phyloP scores from a whole-genome alignment of 2,888 invertebrate species.

The Brachypterus glaber region DNA sequence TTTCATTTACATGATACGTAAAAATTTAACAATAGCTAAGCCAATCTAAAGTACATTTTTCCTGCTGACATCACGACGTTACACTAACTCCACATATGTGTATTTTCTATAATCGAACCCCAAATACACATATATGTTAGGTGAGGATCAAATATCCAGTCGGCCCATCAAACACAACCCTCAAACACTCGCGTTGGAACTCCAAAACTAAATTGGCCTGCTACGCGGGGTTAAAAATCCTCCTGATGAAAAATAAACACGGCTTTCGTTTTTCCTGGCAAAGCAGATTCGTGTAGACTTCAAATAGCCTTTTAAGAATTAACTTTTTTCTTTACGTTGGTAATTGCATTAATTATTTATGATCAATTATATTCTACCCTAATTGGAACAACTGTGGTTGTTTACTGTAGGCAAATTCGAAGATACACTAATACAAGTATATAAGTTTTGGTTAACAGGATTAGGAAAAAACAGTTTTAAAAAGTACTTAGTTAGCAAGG shows the following conservation, averaged over 20 bases:
- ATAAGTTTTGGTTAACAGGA: no score
- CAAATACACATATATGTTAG: slow-evolving; percentile 37
- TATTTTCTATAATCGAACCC: slow-evolving; percentile 40
- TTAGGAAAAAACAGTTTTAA: no score
- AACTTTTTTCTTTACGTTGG: slow-evolving; percentile 24
- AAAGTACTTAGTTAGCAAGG: no score
- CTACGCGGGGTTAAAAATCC: slow-evolving; percentile 37
- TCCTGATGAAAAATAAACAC: slow-evolving; percentile 41
- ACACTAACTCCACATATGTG: slow-evolving; percentile 31
- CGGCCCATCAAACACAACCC: slow-evolving; percentile 10
- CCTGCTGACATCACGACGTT: slow-evolving; percentile 23
- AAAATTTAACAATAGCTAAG: no score
- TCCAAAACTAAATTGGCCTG: slow-evolving; percentile 23
- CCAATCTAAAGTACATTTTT: slow-evolving; percentile 12
- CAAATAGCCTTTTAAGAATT: slow-evolving; percentile 33
- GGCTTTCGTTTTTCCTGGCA: slow-evolving; percentile 32
- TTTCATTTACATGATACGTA: no score
- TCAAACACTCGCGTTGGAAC: slow-evolving; percentile 4
- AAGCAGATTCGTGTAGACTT: slow-evolving; percentile 30
- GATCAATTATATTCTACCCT: slow-evolving; percentile 6
- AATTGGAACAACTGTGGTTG: no score
- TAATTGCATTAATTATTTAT: slow-evolving; percentile 34
- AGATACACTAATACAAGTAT: no score
- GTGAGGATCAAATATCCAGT: slow-evolving; percentile 36
- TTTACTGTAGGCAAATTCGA: no score